Evolutionary conservation across 1,140 invertebrate genomes (phyloP).

Genomic region (Drusus annulatus): DNA sequence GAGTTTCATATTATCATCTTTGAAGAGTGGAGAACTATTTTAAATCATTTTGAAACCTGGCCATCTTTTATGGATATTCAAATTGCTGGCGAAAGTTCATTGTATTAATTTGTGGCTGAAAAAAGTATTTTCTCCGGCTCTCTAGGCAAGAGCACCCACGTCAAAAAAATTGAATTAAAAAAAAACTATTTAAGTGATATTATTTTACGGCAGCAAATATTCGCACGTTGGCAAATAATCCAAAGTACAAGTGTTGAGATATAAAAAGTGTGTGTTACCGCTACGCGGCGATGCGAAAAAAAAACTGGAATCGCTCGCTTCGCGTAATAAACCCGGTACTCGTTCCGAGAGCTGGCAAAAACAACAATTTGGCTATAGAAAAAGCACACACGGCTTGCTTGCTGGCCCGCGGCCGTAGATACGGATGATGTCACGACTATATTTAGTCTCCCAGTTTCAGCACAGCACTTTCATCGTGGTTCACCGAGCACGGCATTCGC

Average conservation of each 20-base stretch:
- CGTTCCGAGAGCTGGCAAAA: constrained; percentile 27
- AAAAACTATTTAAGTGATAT: no score
- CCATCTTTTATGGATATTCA: neutral
- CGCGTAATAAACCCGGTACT: neutral
- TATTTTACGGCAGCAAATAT: no score
- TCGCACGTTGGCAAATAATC: constrained; percentile 1
- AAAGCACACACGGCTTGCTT: constrained; percentile 24
- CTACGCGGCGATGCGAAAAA: constrained; percentile 19
- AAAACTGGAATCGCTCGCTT: neutral
- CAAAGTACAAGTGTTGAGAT: neutral
- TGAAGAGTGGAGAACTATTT: neutral
- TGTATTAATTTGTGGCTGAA: no score
- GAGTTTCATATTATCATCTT: neutral
- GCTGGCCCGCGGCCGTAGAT: constrained; percentile 36
- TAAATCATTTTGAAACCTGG: neutral
- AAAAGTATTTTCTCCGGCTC: no score
- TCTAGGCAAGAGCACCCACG: no score
- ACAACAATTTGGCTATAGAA: constrained; percentile 23
- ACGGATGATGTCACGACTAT: constrained; percentile 30
- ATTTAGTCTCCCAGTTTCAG: constrained; percentile 8
- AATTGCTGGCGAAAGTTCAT: neutral
- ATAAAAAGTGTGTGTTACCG: constrained; percentile 4
- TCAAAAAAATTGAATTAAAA: no score
- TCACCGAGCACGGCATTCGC: constrained; percentile 8
- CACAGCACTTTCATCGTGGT: constrained; percentile 22